These are phyloP conservation scores for Gopherus evgoodei DNA, from an alignment of 2,113 vertebrate genomes.

Conservation along the genomic window DNA sequence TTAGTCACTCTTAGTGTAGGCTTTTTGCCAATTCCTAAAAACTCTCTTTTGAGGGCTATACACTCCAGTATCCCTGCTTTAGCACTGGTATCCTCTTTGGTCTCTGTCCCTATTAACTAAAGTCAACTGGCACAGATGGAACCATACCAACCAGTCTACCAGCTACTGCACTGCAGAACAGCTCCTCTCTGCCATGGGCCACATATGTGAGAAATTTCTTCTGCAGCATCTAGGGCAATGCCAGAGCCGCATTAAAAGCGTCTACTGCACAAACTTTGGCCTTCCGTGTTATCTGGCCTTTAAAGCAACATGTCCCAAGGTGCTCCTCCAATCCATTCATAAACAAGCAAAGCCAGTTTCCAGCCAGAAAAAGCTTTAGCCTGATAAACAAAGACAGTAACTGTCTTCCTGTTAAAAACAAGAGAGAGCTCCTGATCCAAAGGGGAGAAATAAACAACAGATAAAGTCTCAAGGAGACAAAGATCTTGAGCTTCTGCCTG, in stretches of 20 bases:
- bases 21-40: no score
- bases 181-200: not conserved
- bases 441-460: not conserved
- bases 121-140: no score
- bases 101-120: accelerated
- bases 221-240: not conserved
- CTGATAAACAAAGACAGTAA: not conserved
- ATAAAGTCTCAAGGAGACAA: not conserved
- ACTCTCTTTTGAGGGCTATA: accelerated
- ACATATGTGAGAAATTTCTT: accelerated
- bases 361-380: not conserved
- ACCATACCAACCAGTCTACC: no score
- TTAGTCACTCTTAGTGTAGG: accelerated
- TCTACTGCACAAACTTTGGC: not conserved
- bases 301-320: not conserved
- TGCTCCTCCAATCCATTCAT: not conserved
- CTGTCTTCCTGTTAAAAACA: not conserved
- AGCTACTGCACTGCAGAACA: not conserved
- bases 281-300: not conserved
- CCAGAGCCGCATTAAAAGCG: not conserved
- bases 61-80: accelerated
- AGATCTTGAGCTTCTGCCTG: not conserved
- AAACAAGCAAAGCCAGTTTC: not conserved
- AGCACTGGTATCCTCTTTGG: not conserved
- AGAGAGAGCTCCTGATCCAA: not conserved